A percentile compares a stretch with the other conserved stretches of the same genome.
These are phyloP conservation scores for Hyla sarda DNA, from an alignment of 2,113 vertebrate species.

Conservation along the genomic window DNA sequence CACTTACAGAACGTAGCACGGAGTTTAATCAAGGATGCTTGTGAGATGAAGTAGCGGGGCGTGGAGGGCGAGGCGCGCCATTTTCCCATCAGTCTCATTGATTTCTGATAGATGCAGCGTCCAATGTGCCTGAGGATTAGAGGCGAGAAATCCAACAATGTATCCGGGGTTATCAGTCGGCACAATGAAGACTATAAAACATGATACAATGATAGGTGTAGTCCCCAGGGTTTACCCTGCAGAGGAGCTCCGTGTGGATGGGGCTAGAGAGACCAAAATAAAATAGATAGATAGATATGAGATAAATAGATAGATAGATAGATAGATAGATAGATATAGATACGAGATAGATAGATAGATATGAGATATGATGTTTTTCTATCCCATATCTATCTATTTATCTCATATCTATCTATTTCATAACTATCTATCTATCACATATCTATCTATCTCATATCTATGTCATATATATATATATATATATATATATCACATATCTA, in stretches of 20 bases:
- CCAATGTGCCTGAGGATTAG: background rate
- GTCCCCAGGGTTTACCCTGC: background rate
- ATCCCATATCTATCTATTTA: too few species aligned
- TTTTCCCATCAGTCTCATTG: background rate
- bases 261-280: too few species aligned
- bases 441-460: too few species aligned
- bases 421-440: too few species aligned
- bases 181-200: background rate
- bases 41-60: conserved; percentile 65
- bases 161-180: background rate
- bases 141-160: background rate
- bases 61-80: conserved; percentile 43
- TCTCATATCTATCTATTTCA: too few species aligned
- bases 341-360: too few species aligned
- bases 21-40: conserved; percentile 71
- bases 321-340: too few species aligned
- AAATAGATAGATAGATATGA: too few species aligned
- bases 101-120: background rate
- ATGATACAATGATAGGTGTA: background rate
- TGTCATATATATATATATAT: too few species aligned
- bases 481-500: too few species aligned
- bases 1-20: conserved; percentile 72
- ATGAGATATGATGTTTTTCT: too few species aligned
- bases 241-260: background rate
- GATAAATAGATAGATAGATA: too few species aligned